Evolutionary conservation across 2,113 vertebrate genomes (phyloP).

Genomic region (Merops nubicus): DNA sequence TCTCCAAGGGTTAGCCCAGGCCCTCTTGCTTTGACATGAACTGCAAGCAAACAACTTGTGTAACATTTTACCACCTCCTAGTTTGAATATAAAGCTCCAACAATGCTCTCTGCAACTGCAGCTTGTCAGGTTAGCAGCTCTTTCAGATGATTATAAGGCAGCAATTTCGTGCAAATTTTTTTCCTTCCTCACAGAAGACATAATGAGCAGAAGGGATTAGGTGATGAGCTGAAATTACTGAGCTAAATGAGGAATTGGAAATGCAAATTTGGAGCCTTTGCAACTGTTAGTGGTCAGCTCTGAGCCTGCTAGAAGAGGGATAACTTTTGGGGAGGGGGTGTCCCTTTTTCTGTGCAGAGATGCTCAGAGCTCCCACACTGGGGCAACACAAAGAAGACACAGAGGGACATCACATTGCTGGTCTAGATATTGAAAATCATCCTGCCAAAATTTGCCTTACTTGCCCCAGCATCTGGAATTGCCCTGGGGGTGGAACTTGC

Average conservation of each 20-base stretch:
- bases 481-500: not conserved
- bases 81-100: not conserved
- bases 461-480: not conserved
- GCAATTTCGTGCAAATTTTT: not conserved
- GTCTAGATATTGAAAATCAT: not conserved
- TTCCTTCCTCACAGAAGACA: not conserved
- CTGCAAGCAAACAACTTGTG: not conserved
- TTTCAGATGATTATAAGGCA: not conserved
- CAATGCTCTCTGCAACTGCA: not conserved
- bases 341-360: not conserved
- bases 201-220: slow-evolving; percentile 13
- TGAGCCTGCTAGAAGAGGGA: not conserved
- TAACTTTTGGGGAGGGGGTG: not conserved
- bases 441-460: not conserved
- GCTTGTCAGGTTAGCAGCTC: not conserved
- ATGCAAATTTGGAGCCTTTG: not conserved
- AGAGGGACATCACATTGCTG: not conserved
- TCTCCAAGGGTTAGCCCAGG: slow-evolving; percentile 20
- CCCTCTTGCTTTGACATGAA: slow-evolving; percentile 17
- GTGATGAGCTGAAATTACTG: not conserved
- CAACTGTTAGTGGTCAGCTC: not conserved
- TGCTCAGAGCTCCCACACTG: not conserved
- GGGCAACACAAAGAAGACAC: not conserved
- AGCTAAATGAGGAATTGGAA: not conserved
- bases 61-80: not conserved